These are phyloP conservation scores for Macrocentrus cingulum DNA, from an alignment of 1,140 invertebrate species.

Conservation along the genomic window DNA sequence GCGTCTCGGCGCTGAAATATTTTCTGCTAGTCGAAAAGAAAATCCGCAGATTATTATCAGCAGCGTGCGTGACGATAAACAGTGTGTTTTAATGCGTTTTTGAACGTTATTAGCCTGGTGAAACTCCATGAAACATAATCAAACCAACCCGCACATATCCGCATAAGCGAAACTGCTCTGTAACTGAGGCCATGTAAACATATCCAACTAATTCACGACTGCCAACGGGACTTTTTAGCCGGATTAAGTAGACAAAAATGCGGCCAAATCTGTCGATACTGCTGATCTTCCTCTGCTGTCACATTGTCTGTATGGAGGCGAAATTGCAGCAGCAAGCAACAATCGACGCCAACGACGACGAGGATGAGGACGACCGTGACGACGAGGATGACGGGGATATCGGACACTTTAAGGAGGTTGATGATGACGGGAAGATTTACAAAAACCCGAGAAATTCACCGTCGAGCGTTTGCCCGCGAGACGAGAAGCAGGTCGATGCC, in stretches of 20 bases:
- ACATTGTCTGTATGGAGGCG: conserved; percentile 38
- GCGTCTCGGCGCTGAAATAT: conserved; percentile 39
- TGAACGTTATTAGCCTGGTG: no score
- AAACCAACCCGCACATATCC: no score
- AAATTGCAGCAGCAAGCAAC: conserved; percentile 48
- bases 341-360: conserved; percentile 54
- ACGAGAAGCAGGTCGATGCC: conserved; percentile 69
- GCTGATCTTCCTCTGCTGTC: conserved; percentile 34
- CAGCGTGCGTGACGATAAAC: conserved; percentile 9
- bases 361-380: conserved; percentile 67
- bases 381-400: conserved; percentile 62
- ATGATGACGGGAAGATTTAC: conserved; percentile 76
- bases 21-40: no score
- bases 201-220: no score
- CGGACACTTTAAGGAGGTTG: conserved; percentile 62
- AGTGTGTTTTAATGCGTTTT: no score
- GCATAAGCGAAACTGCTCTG: no score
- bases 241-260: no score
- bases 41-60: conserved; percentile 23
- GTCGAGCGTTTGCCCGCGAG: conserved; percentile 77
- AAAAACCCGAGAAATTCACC: conserved; percentile 89
- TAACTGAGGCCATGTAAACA: no score
- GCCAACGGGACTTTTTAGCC: no score
- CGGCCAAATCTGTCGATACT: conserved; percentile 39
- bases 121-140: no score